A percentile compares a stretch with the other conserved stretches of the same genome.
Evolutionary conservation across 1,140 invertebrate genomes (phyloP).

Genomic region (Marisa cornuarietis): DNA sequence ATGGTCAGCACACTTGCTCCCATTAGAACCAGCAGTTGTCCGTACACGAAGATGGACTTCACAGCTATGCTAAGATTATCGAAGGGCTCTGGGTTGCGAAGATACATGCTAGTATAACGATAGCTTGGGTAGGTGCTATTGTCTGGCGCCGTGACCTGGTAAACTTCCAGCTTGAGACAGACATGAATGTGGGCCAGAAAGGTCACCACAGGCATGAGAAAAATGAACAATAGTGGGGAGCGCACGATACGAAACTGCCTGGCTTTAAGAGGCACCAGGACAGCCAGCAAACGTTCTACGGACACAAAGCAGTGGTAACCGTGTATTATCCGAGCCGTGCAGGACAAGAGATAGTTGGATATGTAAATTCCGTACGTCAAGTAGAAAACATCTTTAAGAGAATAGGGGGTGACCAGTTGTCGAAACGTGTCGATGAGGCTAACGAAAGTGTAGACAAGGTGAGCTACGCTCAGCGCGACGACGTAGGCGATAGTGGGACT

Average conservation of each 20-base stretch:
- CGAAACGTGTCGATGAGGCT: neutral
- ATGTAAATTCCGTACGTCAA: neutral
- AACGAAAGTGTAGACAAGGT: constrained; percentile 1
- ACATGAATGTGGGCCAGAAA: constrained; percentile 5
- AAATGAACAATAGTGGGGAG: neutral
- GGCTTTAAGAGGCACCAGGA: neutral
- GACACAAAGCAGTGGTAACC: neutral
- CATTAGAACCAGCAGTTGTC: neutral
- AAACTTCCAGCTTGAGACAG: constrained; percentile 7
- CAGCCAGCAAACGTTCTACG: neutral
- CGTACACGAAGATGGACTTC: constrained; percentile 7
- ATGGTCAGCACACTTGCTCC: neutral
- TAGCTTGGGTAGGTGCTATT: neutral
- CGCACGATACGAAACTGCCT: neutral
- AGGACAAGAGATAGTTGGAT: neutral
- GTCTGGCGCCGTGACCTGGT: neutral
- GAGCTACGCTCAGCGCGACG: neutral
- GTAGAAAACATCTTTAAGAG: neutral
- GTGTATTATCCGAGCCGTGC: neutral
- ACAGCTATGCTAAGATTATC: neutral
- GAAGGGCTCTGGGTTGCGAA: neutral
- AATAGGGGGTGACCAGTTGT: neutral
- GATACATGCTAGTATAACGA: neutral
- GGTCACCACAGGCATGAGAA: neutral
- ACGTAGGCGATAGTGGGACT: neutral